These are phyloP conservation scores for Amblyraja radiata DNA, from an alignment of 2,797 vertebrate species.

Conservation along the genomic window DNA sequence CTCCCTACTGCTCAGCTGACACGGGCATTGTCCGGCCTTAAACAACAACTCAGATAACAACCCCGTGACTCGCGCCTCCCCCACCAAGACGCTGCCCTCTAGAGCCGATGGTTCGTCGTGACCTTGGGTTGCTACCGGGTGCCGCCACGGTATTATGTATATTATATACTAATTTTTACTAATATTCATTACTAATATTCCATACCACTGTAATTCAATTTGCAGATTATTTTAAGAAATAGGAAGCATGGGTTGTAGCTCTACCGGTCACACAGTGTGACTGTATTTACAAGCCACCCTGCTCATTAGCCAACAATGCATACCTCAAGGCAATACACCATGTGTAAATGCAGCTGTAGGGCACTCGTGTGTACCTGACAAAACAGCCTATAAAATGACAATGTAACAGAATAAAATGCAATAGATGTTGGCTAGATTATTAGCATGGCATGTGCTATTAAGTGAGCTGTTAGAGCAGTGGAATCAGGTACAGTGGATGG, in stretches of 20 bases:
- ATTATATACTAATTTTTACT: not conserved
- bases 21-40: no score
- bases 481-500: not conserved
- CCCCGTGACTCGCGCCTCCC: no score
- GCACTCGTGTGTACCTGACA: not conserved
- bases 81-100: no score
- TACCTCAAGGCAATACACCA: not conserved
- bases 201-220: not conserved
- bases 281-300: not conserved
- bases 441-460: not conserved
- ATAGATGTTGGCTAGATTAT: not conserved
- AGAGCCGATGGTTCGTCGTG: no score
- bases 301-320: not conserved
- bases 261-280: not conserved
- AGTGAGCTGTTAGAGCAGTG: not conserved
- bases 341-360: not conserved
- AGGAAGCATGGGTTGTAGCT: not conserved
- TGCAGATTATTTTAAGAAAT: not conserved
- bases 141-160: no score
- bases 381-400: not conserved
- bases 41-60: no score
- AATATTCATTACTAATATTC: not conserved
- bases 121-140: no score
- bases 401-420: not conserved
- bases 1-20: no score